Conservation (phyloP, 2,888 invertebrate genomes). For the Hetaerina titia region DNA sequence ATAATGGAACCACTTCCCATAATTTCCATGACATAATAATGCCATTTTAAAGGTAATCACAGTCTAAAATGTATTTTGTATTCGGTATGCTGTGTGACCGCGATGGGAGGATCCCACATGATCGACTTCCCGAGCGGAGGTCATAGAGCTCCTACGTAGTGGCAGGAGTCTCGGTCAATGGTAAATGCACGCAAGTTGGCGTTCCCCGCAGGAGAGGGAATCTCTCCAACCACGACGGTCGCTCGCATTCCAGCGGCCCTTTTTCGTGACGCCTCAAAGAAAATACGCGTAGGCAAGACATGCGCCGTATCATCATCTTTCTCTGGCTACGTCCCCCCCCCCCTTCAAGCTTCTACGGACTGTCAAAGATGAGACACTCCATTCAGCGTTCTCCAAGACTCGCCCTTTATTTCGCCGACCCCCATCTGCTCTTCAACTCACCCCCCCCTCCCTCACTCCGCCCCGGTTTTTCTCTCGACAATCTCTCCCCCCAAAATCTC, state of each 20-base stretch:
- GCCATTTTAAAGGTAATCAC: too few relatives aligned
- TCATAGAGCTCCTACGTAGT: too few relatives aligned
- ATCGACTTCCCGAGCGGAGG: too few relatives aligned
- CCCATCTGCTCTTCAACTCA: background rate
- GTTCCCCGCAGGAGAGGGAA: background rate
- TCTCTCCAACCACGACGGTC: background rate
- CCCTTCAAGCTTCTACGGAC: background rate
- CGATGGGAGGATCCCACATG: too few relatives aligned
- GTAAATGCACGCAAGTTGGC: background rate
- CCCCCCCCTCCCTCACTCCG: background rate
- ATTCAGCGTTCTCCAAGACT: background rate
- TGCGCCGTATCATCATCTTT: background rate
- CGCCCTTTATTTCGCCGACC: background rate
- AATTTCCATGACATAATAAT: too few relatives aligned
- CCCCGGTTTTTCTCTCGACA: background rate
- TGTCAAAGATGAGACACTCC: background rate
- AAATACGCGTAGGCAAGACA: background rate
- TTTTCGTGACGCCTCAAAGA: background rate
- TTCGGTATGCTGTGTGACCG: too few relatives aligned
- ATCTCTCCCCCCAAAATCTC: background rate
- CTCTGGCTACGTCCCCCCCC: background rate
- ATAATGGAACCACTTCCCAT: too few relatives aligned
- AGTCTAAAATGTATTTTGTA: too few relatives aligned
- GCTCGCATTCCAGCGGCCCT: background rate
- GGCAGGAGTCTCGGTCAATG: too few relatives aligned